A percentile compares a stretch with the other conserved stretches of the same genome.
Evolutionary conservation across 2,797 vertebrate species (phyloP).

Genomic region (Halcyon chelicuti): DNA sequence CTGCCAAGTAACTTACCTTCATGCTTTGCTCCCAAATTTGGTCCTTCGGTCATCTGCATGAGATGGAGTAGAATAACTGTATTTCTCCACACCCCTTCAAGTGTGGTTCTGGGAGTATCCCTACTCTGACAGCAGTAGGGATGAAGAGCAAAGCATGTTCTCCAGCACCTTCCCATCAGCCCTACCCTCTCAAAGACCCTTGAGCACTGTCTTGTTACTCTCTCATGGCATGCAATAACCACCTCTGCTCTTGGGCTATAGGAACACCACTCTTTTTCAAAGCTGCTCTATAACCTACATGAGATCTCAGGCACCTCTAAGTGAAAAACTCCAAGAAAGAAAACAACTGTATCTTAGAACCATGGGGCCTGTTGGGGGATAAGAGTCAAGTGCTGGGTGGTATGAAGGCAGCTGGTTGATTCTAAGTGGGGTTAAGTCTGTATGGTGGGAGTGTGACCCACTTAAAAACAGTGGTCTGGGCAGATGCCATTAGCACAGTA

Average conservation of each 20-base stretch:
- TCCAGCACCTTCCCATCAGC: neutral
- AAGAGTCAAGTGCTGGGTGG: neutral
- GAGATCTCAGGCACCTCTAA: neutral
- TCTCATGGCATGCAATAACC: neutral
- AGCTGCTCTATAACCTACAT: fast-evolving
- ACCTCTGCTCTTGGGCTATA: fast-evolving
- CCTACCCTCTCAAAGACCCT: neutral
- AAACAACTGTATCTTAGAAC: neutral
- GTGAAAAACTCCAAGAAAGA: neutral
- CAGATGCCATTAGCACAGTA: neutral
- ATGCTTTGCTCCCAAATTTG: neutral
- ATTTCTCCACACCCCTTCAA: neutral
- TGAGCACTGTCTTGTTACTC: neutral
- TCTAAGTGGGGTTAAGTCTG: neutral
- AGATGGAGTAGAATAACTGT: neutral
- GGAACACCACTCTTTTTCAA: neutral
- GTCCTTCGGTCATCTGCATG: neutral
- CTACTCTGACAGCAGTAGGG: neutral
- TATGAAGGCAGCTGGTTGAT: neutral
- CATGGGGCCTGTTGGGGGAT: neutral
- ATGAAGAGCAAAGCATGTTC: neutral
- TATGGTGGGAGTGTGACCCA: neutral
- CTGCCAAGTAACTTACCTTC: neutral
- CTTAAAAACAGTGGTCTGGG: neutral
- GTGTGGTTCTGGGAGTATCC: neutral